Conservation (phyloP, 1,140 invertebrate species). For the Saccostrea glomerata region DNA sequence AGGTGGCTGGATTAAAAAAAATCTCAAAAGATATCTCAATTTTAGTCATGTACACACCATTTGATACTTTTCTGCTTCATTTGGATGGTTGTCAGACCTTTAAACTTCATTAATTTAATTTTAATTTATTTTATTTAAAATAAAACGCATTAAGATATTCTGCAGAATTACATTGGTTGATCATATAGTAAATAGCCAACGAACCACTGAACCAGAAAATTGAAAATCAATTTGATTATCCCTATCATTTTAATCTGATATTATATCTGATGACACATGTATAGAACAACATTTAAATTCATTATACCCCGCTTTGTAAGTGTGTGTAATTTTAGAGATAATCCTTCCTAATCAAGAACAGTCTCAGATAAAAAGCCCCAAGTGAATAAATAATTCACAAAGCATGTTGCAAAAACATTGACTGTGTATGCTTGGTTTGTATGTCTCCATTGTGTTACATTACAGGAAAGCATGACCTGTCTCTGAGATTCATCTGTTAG, state of each 20-base stretch:
- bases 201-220: background rate
- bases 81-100: background rate
- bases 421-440: background rate
- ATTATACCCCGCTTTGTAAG: background rate
- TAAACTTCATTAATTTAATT: background rate
- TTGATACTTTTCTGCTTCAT: conserved; percentile 1
- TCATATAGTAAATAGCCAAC: background rate
- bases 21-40: no score
- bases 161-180: background rate
- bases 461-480: no score
- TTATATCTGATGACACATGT: background rate
- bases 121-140: background rate
- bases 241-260: background rate
- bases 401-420: background rate
- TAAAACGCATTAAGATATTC: background rate
- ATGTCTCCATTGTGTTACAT: background rate
- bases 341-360: background rate
- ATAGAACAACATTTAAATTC: background rate
- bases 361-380: background rate
- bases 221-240: background rate
- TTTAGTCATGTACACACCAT: background rate
- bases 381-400: conserved; percentile 1
- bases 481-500: no score
- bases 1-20: no score
- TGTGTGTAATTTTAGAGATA: conserved; percentile 20